These are phyloP conservation scores for Frankliniella fusca DNA, from an alignment of 2,888 invertebrate genomes.

Conservation along the genomic window DNA sequence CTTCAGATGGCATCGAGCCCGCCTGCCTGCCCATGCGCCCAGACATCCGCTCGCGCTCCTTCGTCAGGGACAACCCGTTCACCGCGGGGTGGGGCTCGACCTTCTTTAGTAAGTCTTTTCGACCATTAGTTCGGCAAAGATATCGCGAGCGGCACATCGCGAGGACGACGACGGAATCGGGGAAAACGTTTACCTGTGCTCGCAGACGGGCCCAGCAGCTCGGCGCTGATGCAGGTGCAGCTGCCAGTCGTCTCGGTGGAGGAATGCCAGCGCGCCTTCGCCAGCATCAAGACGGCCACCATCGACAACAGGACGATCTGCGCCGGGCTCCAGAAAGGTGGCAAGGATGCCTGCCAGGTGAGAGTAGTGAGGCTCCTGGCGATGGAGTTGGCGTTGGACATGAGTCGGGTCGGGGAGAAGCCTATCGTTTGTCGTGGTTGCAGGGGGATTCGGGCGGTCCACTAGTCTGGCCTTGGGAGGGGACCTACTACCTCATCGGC, in stretches of 20 bases:
- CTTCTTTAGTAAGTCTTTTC: conserved; percentile 60
- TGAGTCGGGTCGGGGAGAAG: background rate
- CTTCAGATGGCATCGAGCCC: conserved; percentile 62
- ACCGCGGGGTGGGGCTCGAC: conserved; percentile 82
- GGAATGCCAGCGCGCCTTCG: conserved; percentile 58
- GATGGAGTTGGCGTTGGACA: too few relatives aligned
- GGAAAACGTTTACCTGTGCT: too few relatives aligned
- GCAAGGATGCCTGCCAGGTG: conserved; percentile 69
- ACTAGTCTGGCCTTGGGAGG: conserved; percentile 57
- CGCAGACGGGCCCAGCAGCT: conserved; percentile 64
- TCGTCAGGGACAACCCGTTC: conserved; percentile 59
- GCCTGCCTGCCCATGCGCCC: conserved; percentile 67
- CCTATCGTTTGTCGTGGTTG: too few relatives aligned
- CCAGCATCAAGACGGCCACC: conserved; percentile 52
- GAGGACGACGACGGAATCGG: too few relatives aligned
- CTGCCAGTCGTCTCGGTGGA: conserved; percentile 63
- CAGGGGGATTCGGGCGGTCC: conserved; percentile 76
- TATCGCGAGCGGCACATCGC: too few relatives aligned
- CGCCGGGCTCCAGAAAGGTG: conserved; percentile 62
- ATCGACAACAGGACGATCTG: conserved; percentile 62
- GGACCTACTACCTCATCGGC: conserved; percentile 58
- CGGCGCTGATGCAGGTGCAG: conserved; percentile 62
- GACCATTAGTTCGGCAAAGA: too few relatives aligned
- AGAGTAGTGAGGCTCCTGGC: conserved; percentile 29
- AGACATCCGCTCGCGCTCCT: conserved; percentile 53